Evolutionary conservation across 1,140 invertebrate species (phyloP).

Genomic region (Zaprionus inermis): DNA sequence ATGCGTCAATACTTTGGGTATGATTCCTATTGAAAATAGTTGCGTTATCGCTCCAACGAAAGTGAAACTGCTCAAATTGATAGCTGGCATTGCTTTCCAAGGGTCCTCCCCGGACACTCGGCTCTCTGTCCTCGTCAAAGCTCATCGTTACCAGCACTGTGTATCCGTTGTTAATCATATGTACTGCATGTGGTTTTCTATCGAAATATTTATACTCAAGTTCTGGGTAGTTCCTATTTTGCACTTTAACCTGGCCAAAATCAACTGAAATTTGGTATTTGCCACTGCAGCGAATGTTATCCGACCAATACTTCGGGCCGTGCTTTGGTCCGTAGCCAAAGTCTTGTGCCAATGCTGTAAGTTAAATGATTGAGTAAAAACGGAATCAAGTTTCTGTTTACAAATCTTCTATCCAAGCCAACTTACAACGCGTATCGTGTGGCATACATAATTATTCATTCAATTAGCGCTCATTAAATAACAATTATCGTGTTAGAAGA

Average conservation of each 20-base stretch:
- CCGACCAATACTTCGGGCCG: not conserved
- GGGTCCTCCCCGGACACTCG: slow-evolving; percentile 88
- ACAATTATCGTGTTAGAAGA: slow-evolving; percentile 3
- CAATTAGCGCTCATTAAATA: slow-evolving; percentile 5
- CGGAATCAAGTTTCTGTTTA: not conserved
- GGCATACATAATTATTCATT: not conserved
- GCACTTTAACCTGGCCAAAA: not conserved
- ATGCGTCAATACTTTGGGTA: slow-evolving; percentile 75
- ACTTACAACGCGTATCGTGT: not conserved
- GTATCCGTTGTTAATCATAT: slow-evolving; percentile 90
- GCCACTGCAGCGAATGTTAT: not conserved
- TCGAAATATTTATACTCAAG: not conserved
- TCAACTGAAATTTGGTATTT: not conserved
- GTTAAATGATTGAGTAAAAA: not conserved
- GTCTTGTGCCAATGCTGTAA: not conserved
- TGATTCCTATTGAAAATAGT: slow-evolving; percentile 86
- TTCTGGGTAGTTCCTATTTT: not conserved
- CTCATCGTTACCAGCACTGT: slow-evolving; percentile 87
- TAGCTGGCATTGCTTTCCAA: slow-evolving; percentile 86
- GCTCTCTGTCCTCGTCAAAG: slow-evolving; percentile 84
- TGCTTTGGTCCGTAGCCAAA: not conserved
- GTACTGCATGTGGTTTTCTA: slow-evolving; percentile 84
- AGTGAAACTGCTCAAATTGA: slow-evolving; percentile 91
- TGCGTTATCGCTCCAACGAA: slow-evolving; percentile 92
- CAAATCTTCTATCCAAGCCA: not conserved